Percentiles rank a stretch among this genome's conserved stretches.
Conservation (phyloP, 2,888 invertebrate species). For the Erebia ligea region DNA sequence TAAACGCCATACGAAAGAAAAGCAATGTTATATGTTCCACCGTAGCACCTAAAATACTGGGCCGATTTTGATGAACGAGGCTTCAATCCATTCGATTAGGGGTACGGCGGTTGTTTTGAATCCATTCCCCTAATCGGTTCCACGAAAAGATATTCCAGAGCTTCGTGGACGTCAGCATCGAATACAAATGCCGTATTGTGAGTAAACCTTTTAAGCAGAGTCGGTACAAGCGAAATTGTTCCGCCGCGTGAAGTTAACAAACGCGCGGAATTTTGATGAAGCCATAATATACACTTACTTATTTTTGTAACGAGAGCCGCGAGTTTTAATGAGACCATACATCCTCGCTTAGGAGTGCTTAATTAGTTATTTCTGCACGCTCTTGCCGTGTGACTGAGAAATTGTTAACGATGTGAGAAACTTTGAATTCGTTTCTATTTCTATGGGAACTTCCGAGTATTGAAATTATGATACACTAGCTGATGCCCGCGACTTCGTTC, state of each 20-base stretch:
- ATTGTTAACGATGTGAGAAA: constrained; percentile 12
- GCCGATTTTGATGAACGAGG: no score
- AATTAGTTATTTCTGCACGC: constrained; percentile 35
- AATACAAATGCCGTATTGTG: constrained; percentile 38
- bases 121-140: no score
- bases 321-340: constrained; percentile 46
- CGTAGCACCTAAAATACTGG: no score
- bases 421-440: constrained; percentile 15
- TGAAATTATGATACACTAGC: no score
- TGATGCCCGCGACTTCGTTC: no score
- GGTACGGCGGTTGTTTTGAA: no score
- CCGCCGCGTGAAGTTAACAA: constrained; percentile 57
- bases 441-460: background rate
- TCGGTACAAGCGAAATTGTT: constrained; percentile 50
- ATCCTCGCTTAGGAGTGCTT: constrained; percentile 32
- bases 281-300: constrained; percentile 44
- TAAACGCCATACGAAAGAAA: no score
- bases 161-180: constrained; percentile 6
- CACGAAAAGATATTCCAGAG: no score
- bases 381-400: constrained; percentile 12
- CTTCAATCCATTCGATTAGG: no score
- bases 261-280: constrained; percentile 61
- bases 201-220: constrained; percentile 44
- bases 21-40: no score
- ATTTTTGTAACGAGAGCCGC: constrained; percentile 52